These are phyloP conservation scores for Busseola fusca DNA, from an alignment of 2,888 invertebrate species.

Conservation along the genomic window DNA sequence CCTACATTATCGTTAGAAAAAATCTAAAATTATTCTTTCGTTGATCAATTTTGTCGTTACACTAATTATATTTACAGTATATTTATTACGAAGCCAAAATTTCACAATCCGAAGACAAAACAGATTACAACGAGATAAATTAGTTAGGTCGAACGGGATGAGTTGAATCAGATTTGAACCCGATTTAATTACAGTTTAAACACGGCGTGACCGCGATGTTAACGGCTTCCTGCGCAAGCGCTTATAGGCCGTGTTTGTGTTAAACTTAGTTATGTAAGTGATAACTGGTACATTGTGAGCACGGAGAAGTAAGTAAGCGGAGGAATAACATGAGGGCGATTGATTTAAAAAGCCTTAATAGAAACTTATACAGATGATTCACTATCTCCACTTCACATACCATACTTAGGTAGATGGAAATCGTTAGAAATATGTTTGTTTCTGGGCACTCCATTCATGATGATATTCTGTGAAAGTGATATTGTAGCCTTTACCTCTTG, in stretches of 20 bases:
- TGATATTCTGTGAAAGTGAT: conserved; percentile 47
- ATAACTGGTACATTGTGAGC: conserved; percentile 71
- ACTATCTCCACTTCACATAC: not conserved
- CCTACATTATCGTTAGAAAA: not conserved
- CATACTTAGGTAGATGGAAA: not conserved
- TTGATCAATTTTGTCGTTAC: not conserved
- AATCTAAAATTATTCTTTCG: conserved; percentile 10
- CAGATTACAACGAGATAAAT: conserved; percentile 56
- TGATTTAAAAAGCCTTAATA: not conserved
- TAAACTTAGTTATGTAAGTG: conserved; percentile 77
- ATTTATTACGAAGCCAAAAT: conserved; percentile 25
- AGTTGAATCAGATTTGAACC: conserved; percentile 77
- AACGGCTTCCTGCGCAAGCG: conserved; percentile 81
- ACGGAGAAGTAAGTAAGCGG: conserved; percentile 13
- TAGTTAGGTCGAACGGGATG: conserved; percentile 60
- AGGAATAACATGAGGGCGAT: not conserved
- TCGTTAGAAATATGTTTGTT: too few species aligned
- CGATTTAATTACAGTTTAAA: conserved; percentile 83
- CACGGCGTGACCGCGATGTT: conserved; percentile 77
- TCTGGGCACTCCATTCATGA: conserved; percentile 5
- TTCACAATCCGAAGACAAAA: conserved; percentile 42
- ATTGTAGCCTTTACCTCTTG: conserved; percentile 29
- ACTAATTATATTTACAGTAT: conserved; percentile 21
- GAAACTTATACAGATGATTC: not conserved
- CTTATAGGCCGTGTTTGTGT: conserved; percentile 79